Conservation (phyloP, 2,888 invertebrate species). For the Nomada fabriciana region DNA sequence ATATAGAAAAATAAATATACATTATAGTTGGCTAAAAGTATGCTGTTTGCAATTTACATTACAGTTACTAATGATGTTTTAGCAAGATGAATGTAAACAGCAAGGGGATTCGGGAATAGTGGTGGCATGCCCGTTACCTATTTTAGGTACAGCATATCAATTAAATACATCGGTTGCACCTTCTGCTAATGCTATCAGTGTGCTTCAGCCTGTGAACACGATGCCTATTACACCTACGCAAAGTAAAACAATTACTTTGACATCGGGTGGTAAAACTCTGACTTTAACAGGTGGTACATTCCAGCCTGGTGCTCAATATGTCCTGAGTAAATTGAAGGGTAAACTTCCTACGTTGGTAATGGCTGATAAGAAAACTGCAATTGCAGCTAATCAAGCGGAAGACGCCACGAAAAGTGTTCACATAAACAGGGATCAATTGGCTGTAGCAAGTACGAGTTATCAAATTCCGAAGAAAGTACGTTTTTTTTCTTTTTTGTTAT, state of each 20-base stretch:
- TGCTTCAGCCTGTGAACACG: conserved; percentile 68
- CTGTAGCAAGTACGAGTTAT: conserved; percentile 68
- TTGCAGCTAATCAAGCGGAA: conserved; percentile 46
- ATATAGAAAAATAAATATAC: not conserved
- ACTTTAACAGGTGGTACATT: conserved; percentile 75
- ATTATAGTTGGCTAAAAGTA: not conserved
- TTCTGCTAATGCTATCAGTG: conserved; percentile 47
- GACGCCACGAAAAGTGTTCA: conserved; percentile 41
- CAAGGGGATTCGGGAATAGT: conserved; percentile 55
- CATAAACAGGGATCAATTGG: conserved; percentile 39
- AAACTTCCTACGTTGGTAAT: conserved; percentile 70
- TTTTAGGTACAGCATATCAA: conserved; percentile 63
- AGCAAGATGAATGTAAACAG: conserved; percentile 47
- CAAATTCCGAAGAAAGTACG: conserved; percentile 69
- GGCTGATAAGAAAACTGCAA: conserved; percentile 57
- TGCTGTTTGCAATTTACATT: not conserved
- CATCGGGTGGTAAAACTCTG: conserved; percentile 75
- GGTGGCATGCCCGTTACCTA: conserved; percentile 57
- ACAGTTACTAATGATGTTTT: conserved; percentile 26
- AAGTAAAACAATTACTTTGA: conserved; percentile 75
- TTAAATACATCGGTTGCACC: conserved; percentile 53
- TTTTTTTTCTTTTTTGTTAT: not conserved
- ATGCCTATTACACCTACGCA: conserved; percentile 70
- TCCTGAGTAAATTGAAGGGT: conserved; percentile 76
- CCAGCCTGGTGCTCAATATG: conserved; percentile 73